Base-by-base conservation (phyloP, 2,888 invertebrate species). In the Lumbricus terrestris region DNA sequence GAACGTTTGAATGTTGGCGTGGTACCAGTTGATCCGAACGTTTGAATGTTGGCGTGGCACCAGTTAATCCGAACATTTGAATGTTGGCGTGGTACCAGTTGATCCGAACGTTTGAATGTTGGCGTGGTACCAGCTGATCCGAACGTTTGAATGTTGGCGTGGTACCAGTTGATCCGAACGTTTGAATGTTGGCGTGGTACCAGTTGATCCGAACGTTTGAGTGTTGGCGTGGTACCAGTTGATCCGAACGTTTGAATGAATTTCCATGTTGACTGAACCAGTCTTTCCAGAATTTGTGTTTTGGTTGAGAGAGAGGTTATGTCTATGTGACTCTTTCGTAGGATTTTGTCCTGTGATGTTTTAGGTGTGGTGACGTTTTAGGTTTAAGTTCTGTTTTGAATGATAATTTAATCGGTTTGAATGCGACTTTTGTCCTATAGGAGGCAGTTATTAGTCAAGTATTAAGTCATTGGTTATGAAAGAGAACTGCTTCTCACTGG, bases 81-180 rank as follows among this genome's bases (percentile, higher is more conserved):
- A 33, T 11, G 4, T 97, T 38, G 97, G 97, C 0, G 97, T 97
- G 13, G 96, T 97, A 92, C 97, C 97, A 15, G 20, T 90, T 0
- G 89, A 90, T n/a, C 83, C 85, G 33, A 88, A 42, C 29, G 29
- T 42, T 38, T 88, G 88, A 88, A 33, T 11, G 4, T 97, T 38
- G 97, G 97, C 0, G 97, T 97, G 13, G 96, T 97, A 92, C 97
- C 97, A 15, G 20, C 89, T 0, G 89, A 90, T n/a, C 83, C 85
- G 33, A 88, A 42, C 29, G 29, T 42, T 38, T 88, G 88, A 88
- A 33, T 11, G 4, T 97, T 38, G 97, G 97, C 0, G 97, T 97
- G 13, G 96, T 97, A 92, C 97, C 97, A 15, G 20, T 90, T 0
- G 89, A 90, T n/a, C 83, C 85, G 33, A 88, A 42, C 29, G 29